Conservation (phyloP, 35 echinoderm and acorn worm species). For the Lytechinus pictus region DNA sequence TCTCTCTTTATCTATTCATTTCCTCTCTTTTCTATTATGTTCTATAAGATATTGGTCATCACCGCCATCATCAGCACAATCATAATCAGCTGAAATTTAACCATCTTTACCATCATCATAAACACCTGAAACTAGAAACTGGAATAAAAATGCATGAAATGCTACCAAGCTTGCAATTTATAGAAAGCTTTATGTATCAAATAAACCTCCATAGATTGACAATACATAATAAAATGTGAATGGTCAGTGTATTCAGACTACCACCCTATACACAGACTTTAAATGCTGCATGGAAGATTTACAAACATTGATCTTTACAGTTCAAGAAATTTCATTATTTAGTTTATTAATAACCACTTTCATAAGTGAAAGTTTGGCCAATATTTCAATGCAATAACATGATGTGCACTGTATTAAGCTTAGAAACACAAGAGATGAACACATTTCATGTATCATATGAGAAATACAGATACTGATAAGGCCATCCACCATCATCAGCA, state of each 20-base stretch:
- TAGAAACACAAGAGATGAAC: not conserved
- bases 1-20: no score
- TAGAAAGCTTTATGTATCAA: conserved; percentile 14
- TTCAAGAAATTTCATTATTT: not conserved
- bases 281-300: not conserved
- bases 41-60: no score
- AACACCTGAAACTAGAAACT: not conserved
- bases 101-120: not conserved
- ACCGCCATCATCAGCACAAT: no score
- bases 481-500: no score
- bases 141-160: not conserved
- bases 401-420: not conserved
- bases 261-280: not conserved
- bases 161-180: not conserved
- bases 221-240: not conserved
- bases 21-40: not conserved
- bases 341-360: not conserved
- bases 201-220: not conserved
- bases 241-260: not conserved
- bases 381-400: not conserved
- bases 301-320: not conserved
- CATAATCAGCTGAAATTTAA: no score
- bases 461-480: not conserved
- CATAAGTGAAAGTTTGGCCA: not conserved
- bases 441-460: not conserved